Base-by-base conservation (phyloP, 2,888 invertebrate species). In the Ophioninae sp. region DNA sequence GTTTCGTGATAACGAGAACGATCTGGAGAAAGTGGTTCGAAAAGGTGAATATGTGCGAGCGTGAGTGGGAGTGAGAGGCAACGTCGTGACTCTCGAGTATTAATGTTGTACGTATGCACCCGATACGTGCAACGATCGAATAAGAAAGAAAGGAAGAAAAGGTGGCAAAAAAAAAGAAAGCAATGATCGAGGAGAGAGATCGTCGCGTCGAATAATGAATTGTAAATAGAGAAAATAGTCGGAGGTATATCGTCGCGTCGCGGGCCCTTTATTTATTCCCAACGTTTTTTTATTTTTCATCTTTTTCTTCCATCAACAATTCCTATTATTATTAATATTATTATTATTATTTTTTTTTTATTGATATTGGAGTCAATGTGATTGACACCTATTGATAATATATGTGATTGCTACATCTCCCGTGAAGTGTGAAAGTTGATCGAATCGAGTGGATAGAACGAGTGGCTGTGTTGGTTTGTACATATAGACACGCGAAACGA, bases 221-320 rank as follows among this genome's bases (percentile, higher is more conserved):
- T 84, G 84, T 84, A 84, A 84, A 84, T 84, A 83, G 41, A 81
- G 64, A 56, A 73, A 65, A 77, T 72, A 79, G 72, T 64, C 75
- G 61, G 61, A 75, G 70, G 13, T 50, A 50, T 79, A 72, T 65
- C 41, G 23, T 78, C 69, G 78, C 70, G 44, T 65, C 61, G 50
- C 50, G 50, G 17, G 50, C 50, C 50, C 68, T 57, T 82, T 83
- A 83, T 79, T 79, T 79, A 82, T 79, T 82, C 70, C 59, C 79
- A 64, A 64, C 50, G 67, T 59, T 23, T 62, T 81, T n/a, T 59
- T 21, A 62, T 61, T 65, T 74, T 72, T 61, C 65, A 44, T 65
- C 80, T 79, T 76, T 83, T 83, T 83, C 77, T 83, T 83, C 68
- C 57, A 37, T 78, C 56, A 56, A 37, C 70, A 67, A 57, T 61